Evolutionary conservation across 2,113 vertebrate species (phyloP).

Genomic region (Steatornis caripensis): DNA sequence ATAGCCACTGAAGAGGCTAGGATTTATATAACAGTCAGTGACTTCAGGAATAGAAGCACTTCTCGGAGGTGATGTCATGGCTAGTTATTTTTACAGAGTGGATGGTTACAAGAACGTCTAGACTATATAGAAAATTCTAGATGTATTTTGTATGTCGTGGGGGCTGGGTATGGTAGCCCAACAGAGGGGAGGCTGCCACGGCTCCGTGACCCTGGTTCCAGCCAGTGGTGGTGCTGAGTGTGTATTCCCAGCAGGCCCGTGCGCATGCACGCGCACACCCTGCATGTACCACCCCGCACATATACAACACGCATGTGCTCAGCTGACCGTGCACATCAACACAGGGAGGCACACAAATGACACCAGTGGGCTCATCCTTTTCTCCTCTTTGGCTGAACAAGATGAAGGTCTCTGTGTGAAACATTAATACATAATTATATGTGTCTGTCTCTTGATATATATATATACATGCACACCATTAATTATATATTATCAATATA

Average conservation of each 20-base stretch:
- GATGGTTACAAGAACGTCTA: not conserved
- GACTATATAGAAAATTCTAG: not conserved
- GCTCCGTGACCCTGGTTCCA: not conserved
- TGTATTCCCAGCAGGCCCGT: not conserved
- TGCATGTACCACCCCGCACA: accelerated
- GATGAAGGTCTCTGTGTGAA: not conserved
- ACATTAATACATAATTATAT: not conserved
- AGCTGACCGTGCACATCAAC: not conserved
- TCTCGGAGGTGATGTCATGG: not conserved
- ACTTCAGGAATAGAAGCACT: not conserved
- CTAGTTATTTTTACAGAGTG: not conserved
- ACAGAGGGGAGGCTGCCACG: not conserved
- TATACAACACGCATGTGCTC: accelerated
- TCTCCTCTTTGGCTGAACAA: not conserved
- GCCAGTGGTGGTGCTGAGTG: not conserved
- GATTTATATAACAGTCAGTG: not conserved
- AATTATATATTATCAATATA: not conserved
- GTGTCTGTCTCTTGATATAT: not conserved
- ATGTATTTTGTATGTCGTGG: not conserved
- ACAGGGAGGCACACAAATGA: not conserved
- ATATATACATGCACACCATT: not conserved
- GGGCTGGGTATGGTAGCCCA: not conserved
- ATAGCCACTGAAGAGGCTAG: not conserved
- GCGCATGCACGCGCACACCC: not conserved
- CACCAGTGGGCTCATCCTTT: not conserved